Conservation (phyloP, 2,797 vertebrate genomes). For the Adelosebastes latens region DNA sequence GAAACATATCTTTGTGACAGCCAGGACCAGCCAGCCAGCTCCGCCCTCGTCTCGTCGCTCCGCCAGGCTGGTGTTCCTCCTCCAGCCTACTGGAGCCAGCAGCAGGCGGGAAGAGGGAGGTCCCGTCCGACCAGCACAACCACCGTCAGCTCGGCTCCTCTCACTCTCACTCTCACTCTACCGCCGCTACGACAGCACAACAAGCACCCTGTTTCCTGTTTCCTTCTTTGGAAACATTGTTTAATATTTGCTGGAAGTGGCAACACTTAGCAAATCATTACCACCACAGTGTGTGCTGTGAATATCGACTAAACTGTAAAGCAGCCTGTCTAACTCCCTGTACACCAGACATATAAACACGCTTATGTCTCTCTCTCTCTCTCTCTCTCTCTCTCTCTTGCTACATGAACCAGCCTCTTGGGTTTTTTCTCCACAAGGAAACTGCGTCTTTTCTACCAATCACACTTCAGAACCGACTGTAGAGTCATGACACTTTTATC, state of each 20-base stretch:
- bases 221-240: not conserved
- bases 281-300: no score
- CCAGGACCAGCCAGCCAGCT: constrained; percentile 10
- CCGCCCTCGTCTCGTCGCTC: constrained; percentile 35
- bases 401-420: no score
- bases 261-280: not conserved
- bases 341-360: no score
- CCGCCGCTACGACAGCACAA: not conserved
- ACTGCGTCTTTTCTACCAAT: no score
- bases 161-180: not conserved
- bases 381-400: no score
- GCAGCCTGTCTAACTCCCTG: no score
- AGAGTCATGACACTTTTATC: no score
- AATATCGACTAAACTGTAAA: not conserved
- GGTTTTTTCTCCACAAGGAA: no score
- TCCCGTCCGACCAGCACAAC: not conserved
- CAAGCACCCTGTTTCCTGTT: constrained; percentile 31
- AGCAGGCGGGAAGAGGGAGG: constrained; percentile 39
- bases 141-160: not conserved
- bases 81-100: constrained; percentile 18
- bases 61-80: constrained; percentile 2
- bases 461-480: no score
- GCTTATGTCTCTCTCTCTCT: no score
- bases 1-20: constrained; percentile 22
- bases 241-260: not conserved